Evolutionary conservation across 2,888 invertebrate genomes (phyloP).

Genomic region (Pterostichus madidus): DNA sequence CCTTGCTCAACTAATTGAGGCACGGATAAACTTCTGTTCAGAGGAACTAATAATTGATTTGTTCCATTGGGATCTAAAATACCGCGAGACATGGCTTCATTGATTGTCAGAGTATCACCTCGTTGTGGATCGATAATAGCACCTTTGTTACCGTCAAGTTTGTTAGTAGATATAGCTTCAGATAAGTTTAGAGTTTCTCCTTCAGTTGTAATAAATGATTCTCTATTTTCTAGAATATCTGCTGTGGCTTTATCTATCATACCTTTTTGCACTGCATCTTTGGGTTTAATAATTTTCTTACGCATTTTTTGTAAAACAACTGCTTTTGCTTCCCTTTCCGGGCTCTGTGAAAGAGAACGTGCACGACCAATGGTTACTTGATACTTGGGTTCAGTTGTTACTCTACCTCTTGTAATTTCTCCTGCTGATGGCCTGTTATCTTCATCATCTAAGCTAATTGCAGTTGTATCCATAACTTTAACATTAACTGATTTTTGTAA

Average conservation of each 20-base stretch:
- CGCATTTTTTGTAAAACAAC: conserved; percentile 88
- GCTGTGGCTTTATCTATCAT: conserved; percentile 89
- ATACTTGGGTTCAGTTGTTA: conserved; percentile 84
- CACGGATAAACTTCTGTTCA: conserved; percentile 89
- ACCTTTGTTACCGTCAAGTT: conserved; percentile 87
- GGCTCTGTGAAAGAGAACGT: conserved; percentile 79
- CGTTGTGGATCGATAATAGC: conserved; percentile 90
- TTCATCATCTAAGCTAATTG: conserved; percentile 75
- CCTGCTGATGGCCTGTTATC: conserved; percentile 78
- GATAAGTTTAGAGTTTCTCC: conserved; percentile 85
- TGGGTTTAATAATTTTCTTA: conserved; percentile 86
- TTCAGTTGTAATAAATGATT: conserved; percentile 79
- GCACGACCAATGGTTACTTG: conserved; percentile 83
- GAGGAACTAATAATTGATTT: conserved; percentile 87
- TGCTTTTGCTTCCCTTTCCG: conserved; percentile 83
- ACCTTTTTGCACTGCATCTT: conserved; percentile 88
- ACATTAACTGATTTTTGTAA: conserved; percentile 68
- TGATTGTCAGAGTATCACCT: conserved; percentile 88
- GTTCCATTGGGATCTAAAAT: conserved; percentile 88
- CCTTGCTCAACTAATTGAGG: conserved; percentile 93
- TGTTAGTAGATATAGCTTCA: conserved; percentile 86
- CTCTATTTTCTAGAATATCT: conserved; percentile 82
- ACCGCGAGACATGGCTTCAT: conserved; percentile 91
- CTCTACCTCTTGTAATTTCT: conserved; percentile 80
- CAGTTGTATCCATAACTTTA: conserved; percentile 73